phyloP scores from a whole-genome alignment of 2,888 invertebrate genomes.

The Leptothorax acervorum region DNA sequence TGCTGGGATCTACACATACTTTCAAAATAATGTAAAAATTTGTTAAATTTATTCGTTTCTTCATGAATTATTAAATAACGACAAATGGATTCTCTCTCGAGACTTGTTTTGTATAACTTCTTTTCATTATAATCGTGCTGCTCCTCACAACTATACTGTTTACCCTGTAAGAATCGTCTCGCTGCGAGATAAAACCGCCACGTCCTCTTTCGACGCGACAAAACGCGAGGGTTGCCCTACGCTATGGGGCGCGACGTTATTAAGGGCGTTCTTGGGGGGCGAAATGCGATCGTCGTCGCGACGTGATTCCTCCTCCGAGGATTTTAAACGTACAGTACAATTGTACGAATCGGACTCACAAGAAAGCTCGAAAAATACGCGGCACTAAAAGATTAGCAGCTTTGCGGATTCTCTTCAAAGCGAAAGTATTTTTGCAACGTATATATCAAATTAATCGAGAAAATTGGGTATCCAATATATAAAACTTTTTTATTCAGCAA shows the following conservation, averaged over 20 bases:
- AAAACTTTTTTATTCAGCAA: neutral
- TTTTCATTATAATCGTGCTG: constrained; percentile 17
- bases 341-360: neutral
- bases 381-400: constrained; percentile 14
- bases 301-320: constrained; percentile 30
- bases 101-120: neutral
- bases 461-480: neutral
- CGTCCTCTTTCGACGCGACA: constrained; percentile 11
- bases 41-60: neutral
- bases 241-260: constrained; percentile 36
- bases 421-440: neutral
- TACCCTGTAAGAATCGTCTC: constrained; percentile 15
- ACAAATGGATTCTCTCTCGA: neutral
- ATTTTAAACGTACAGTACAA: constrained; percentile 30
- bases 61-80: constrained; percentile 19
- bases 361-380: constrained; percentile 11
- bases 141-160: constrained; percentile 20
- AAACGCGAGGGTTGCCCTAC: constrained; percentile 37
- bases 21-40: neutral
- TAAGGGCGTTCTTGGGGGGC: constrained; percentile 21
- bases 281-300: constrained; percentile 49
- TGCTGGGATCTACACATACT: neutral
- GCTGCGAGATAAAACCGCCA: constrained; percentile 34
- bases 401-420: constrained; percentile 2
- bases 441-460: neutral